Base-by-base conservation (phyloP, 2,113 vertebrate genomes). In the Labrus mixtus region DNA sequence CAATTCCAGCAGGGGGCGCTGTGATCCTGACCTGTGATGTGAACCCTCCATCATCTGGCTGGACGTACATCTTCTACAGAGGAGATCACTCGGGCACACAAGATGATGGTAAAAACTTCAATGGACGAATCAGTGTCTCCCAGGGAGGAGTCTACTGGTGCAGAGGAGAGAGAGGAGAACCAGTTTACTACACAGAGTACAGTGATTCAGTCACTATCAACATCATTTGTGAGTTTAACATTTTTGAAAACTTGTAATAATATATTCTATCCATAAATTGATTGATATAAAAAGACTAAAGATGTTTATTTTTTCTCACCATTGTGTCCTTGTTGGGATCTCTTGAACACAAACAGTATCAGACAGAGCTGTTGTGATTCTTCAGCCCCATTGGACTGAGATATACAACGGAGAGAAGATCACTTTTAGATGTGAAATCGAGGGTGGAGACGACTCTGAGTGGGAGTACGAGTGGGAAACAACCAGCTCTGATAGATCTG, bases 161-260 rank as follows among this genome's bases (percentile, higher is more conserved):
- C 66, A 63, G 43, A 54, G 78, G 68, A 69, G 83, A 22, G 36
- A 72, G 78, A 65, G 73, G 74, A 80, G 4, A 53, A 1, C 43
- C 68, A 2, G 19, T n/a, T 29, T 77, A 82, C 25, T 73, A 62
- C 63, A 73, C 74, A 16, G 6, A 72, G 8, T 55, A 60, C 73
- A 82, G 79, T 17, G 1, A 67, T 41, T 2, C 29, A 37, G 6
- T 67, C 23, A 16, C 22, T 63, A 69, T 10, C 3, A 16, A 46
- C 41, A 51, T 1, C 19, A 48, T 17, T 1, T 48, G 43, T 45
- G 9, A 45, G 43, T 45, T 5, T 45, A 33, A 33, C 4, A 6
- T 33, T 33, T 33, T 33, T 33, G 4, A 3, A 12, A 13, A 43
- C 10, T 41, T 41, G 39, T 10, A 41, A 11, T 3, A 8, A 41